Conservation (phyloP, 1,140 invertebrate genomes). For the Zaprionus africanus region DNA sequence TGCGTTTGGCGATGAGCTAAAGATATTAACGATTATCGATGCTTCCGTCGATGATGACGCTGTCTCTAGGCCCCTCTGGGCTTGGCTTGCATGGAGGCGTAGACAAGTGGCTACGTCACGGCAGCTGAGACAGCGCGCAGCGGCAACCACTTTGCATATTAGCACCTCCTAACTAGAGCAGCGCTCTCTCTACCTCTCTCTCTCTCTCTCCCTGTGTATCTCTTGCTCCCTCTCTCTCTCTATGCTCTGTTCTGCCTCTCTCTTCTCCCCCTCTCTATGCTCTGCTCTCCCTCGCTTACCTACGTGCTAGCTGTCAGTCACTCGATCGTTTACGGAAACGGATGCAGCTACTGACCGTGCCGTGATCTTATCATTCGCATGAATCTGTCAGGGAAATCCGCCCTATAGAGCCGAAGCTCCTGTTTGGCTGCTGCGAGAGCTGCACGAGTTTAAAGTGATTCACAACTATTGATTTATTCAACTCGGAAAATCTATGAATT, state of each 20-base stretch:
- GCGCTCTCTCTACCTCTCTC: background rate
- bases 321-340: constrained; percentile 60
- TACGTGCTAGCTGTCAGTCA: constrained; percentile 30
- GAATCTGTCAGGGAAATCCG: constrained; percentile 74
- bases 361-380: constrained; percentile 68
- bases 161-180: constrained; percentile 70
- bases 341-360: constrained; percentile 58
- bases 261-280: background rate
- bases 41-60: constrained; percentile 15
- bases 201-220: background rate
- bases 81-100: constrained; percentile 31
- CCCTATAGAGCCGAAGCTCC: constrained; percentile 50
- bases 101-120: constrained; percentile 61
- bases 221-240: constrained; percentile 3
- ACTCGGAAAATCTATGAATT: constrained; percentile 39
- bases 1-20: constrained; percentile 69
- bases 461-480: constrained; percentile 38
- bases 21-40: constrained; percentile 21
- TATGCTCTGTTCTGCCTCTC: background rate
- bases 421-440: constrained; percentile 35
- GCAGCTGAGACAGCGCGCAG: constrained; percentile 34
- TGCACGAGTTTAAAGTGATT: constrained; percentile 48
- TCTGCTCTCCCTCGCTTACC: background rate
- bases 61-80: constrained; percentile 17
- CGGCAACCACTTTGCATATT: constrained; percentile 64